Evolutionary conservation across 2,113 vertebrate species (phyloP).

Genomic region (Triplophysa rosa): DNA sequence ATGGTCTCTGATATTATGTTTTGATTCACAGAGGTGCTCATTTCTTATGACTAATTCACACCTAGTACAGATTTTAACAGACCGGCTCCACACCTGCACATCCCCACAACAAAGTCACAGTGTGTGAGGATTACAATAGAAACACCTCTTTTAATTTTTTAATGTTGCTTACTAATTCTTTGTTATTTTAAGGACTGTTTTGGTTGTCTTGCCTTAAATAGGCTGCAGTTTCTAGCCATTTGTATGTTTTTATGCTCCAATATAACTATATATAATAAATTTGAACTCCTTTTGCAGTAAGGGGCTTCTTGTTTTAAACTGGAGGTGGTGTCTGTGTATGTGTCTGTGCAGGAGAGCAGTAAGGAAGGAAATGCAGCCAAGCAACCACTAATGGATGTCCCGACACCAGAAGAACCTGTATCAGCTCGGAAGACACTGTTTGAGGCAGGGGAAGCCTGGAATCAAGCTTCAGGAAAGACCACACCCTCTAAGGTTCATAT

Average conservation of each 20-base stretch:
- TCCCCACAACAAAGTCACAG: no score
- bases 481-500: conserved; percentile 72
- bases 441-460: conserved; percentile 78
- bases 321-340: not conserved
- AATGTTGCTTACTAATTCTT: no score
- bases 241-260: no score
- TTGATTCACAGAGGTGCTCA: not conserved
- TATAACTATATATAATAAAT: no score
- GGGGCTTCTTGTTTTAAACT: no score
- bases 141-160: no score
- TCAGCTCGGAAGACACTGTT: conserved; percentile 80
- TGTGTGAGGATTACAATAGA: not conserved
- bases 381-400: conserved; percentile 75
- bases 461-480: conserved; percentile 63
- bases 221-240: no score
- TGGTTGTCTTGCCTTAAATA: no score
- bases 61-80: not conserved
- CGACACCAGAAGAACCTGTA: conserved; percentile 72
- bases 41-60: not conserved
- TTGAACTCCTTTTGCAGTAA: no score
- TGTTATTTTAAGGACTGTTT: no score
- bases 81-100: no score
- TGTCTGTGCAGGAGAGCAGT: conserved; percentile 62
- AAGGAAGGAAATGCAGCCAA: conserved; percentile 68
- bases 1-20: not conserved